Evolutionary conservation across 2,888 invertebrate species (phyloP).

Genomic region (Eumacrocentrus americanus): DNA sequence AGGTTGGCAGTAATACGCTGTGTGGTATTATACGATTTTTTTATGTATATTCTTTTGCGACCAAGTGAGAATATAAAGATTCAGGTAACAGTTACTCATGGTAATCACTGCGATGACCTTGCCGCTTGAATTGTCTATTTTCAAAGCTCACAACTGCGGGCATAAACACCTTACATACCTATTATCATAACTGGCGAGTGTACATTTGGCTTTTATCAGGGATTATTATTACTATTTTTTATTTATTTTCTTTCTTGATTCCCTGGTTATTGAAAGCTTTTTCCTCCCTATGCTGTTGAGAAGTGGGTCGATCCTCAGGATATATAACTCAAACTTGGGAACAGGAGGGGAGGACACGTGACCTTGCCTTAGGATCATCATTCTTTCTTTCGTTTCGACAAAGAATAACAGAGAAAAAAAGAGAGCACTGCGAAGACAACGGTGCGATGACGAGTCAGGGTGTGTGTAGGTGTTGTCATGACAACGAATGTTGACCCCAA

Average conservation of each 20-base stretch:
- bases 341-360: conserved; percentile 12
- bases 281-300: too few species aligned
- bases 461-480: conserved; percentile 46
- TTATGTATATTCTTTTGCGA: not conserved
- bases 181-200: too few species aligned
- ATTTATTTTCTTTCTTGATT: too few species aligned
- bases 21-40: not conserved
- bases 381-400: conserved; percentile 11
- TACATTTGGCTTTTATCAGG: too few species aligned
- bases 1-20: not conserved
- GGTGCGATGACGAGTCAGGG: conserved; percentile 28
- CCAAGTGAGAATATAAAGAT: not conserved
- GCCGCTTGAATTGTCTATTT: too few species aligned
- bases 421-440: not conserved
- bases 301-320: not conserved
- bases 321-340: not conserved
- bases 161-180: too few species aligned
- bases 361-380: conserved; percentile 33
- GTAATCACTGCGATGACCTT: too few species aligned
- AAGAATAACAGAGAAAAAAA: not conserved
- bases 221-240: too few species aligned
- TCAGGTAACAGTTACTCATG: too few species aligned
- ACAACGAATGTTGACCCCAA: conserved; percentile 57
- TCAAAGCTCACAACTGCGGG: too few species aligned
- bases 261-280: too few species aligned